Conservation (phyloP, 2,113 vertebrate genomes). For the Pteruthius melanotis region DNA sequence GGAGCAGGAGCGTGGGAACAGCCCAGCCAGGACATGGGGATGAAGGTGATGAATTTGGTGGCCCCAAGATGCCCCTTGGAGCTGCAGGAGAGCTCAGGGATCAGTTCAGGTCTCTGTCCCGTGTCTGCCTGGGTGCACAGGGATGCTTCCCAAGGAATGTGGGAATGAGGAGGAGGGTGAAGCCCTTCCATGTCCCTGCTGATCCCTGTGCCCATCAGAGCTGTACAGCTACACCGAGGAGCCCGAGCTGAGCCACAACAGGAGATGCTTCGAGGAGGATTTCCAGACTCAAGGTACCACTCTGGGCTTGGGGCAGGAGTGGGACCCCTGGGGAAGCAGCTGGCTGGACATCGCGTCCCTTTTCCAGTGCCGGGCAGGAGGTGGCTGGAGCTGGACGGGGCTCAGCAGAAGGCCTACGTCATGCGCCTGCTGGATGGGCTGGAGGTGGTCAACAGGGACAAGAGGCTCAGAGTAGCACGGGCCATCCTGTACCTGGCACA, state of each 20-base stretch:
- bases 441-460: conserved; percentile 90
- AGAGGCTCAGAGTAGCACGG: conserved; percentile 84
- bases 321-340: neutral
- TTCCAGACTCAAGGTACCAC: conserved; percentile 85
- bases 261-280: conserved; percentile 93
- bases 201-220: conserved; percentile 73
- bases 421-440: conserved; percentile 91
- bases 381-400: conserved; percentile 82
- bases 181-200: neutral
- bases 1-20: neutral
- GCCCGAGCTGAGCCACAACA: conserved; percentile 87
- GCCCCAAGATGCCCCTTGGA: neutral
- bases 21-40: fast-evolving
- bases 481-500: conserved; percentile 95
- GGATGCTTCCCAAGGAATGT: neutral
- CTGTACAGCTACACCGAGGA: conserved; percentile 98
- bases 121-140: fast-evolving
- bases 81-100: neutral
- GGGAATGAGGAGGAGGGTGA: neutral
- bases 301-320: fast-evolving
- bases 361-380: conserved; percentile 75
- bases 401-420: conserved; percentile 84
- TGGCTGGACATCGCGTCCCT: neutral
- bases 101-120: neutral
- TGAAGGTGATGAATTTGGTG: neutral